Evolutionary conservation across 1,140 invertebrate species (phyloP).

Genomic region (Hypsibius dujardini): DNA sequence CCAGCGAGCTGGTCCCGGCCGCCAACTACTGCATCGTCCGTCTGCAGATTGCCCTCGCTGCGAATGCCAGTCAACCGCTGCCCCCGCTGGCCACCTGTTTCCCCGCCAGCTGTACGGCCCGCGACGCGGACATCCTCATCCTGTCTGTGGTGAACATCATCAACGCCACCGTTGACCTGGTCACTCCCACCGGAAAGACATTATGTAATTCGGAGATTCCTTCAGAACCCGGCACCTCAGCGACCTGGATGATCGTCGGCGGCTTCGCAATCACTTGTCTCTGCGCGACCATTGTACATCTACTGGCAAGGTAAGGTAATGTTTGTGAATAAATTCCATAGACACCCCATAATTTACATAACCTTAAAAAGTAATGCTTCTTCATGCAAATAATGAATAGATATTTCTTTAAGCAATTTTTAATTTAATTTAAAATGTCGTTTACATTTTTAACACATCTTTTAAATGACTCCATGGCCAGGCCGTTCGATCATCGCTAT

Average conservation of each 20-base stretch:
- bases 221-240: background rate
- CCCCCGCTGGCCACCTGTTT: background rate
- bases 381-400: no score
- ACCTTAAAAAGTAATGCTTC: no score
- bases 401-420: no score
- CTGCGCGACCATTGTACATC: no score
- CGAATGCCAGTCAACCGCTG: background rate
- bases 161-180: background rate
- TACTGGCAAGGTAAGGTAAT: no score
- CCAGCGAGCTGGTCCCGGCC: background rate
- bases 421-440: no score
- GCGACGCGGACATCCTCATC: background rate
- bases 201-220: background rate
- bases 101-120: background rate
- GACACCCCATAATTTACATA: no score
- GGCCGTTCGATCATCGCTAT: no score
- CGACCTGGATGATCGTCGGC: background rate
- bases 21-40: conserved; percentile 12
- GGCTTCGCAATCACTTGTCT: background rate
- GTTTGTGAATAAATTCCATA: no score
- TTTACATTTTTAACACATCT: no score
- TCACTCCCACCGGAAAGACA: background rate
- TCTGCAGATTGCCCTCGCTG: background rate
- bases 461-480: no score
- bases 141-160: background rate